phyloP scores from a whole-genome alignment of 2,888 invertebrate genomes.

The Diploptera punctata region DNA sequence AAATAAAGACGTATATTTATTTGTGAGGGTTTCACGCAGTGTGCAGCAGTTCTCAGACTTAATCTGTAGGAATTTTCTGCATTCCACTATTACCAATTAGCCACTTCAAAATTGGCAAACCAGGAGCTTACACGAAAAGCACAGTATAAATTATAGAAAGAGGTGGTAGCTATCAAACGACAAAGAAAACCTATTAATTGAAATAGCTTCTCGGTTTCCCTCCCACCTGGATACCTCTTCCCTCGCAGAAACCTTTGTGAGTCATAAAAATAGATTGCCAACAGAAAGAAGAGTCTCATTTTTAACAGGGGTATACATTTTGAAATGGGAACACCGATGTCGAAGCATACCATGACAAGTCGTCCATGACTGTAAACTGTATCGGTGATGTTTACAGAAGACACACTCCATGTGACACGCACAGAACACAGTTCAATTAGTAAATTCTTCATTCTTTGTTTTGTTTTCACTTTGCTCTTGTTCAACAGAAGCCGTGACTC shows the following conservation, averaged over 20 bases:
- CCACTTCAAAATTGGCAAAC: slow-evolving; percentile 23
- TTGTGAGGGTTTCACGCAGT: too few species aligned
- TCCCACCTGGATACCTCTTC: slow-evolving; percentile 2
- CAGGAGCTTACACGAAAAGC: slow-evolving; percentile 5
- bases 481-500: too few species aligned
- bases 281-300: background rate
- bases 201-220: slow-evolving; percentile 3
- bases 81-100: slow-evolving; percentile 20
- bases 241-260: slow-evolving; percentile 9
- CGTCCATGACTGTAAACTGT: background rate
- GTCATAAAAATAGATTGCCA: slow-evolving; percentile 14
- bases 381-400: background rate
- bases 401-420: background rate
- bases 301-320: background rate
- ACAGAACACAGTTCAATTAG: background rate
- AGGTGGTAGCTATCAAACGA: slow-evolving; percentile 1
- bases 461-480: background rate
- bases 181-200: slow-evolving; percentile 14
- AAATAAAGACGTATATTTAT: too few species aligned
- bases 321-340: background rate
- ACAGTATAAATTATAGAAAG: slow-evolving; percentile 7
- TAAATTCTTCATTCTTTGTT: background rate
- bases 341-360: background rate
- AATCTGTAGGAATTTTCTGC: background rate
- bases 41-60: too few species aligned